phyloP scores from a whole-genome alignment of 2,888 invertebrate species.

The Stegana nigrithorax region DNA sequence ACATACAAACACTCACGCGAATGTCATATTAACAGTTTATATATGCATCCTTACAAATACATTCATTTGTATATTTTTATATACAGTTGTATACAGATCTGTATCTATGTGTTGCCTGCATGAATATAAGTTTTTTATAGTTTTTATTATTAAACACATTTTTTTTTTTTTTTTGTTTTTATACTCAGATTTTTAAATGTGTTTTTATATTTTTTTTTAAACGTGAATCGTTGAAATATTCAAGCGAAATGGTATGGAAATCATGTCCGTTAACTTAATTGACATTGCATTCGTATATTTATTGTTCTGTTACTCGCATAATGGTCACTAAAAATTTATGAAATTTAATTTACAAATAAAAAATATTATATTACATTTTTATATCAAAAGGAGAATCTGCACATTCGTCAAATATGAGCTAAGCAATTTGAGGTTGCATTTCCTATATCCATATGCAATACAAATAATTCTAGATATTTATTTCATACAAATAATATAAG shows the following conservation, averaged over 20 bases:
- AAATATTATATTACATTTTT: no score
- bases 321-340: not conserved
- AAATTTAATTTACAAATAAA: constrained; percentile 12
- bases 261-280: constrained; percentile 36
- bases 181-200: not conserved
- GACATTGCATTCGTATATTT: constrained; percentile 24
- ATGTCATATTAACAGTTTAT: constrained; percentile 28
- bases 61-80: constrained; percentile 39
- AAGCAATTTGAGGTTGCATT: no score
- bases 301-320: not conserved
- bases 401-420: no score
- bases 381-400: no score
- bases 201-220: not conserved
- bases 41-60: constrained; percentile 48
- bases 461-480: no score
- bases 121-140: not conserved
- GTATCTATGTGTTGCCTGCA: constrained; percentile 5
- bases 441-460: no score
- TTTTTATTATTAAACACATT: constrained; percentile 35
- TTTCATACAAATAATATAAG: no score
- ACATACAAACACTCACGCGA: constrained; percentile 18
- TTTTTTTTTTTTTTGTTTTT: constrained; percentile 14
- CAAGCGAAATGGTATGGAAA: constrained; percentile 25
- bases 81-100: no score
- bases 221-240: constrained; percentile 11